Base-by-base conservation (phyloP, 2,113 vertebrate species). In the Chaetops frenatus region DNA sequence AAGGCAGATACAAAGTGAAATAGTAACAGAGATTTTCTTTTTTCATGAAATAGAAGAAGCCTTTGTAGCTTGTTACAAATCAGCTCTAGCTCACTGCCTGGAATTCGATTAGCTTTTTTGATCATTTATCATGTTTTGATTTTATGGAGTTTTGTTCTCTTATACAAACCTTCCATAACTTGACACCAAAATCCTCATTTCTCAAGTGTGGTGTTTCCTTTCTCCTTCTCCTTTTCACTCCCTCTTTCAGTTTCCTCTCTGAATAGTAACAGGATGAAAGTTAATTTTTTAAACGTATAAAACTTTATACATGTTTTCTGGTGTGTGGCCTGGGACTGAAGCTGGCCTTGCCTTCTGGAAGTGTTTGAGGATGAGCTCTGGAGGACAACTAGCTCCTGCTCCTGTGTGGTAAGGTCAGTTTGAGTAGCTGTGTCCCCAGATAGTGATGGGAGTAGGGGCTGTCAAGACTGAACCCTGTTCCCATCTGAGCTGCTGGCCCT, bases 51-150 rank as follows among this genome's bases (percentile, higher is more conserved):
- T 79, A 86, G 58, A 65, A 73, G 64, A 62, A 86, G 42, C 38
- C 44, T 88, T 95, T 96, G 91, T 95, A 74, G 31, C 67, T 86
- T 88, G 31, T 64, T 93, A 69, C 21, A 86, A 93, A 48, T 44
- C 57, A 92, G 0, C 35, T 70, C 45, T 40, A 91, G 62, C 35
- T 54, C 50, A 25, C 31, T 85, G 53, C 12, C 45, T 64, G 65
- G 38, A 64, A 92, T 74, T 83, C 56, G 35, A 74, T 66, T 93
- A 66, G 64, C 17, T 56, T 67, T 76, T 90, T 54, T 64, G 28
- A 40, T 72, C 69, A 62, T 88, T 76, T 90, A 57, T 80, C 25
- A 22, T 60, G 18, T 47, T 82, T 57, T 51, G 22, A 65, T 48
- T 73, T 61, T 50, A 48, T 45, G 53, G 17, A 25, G 42, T 31